Evolutionary conservation across 1,140 invertebrate genomes (phyloP).

Genomic region (Drosophila eugracilis): DNA sequence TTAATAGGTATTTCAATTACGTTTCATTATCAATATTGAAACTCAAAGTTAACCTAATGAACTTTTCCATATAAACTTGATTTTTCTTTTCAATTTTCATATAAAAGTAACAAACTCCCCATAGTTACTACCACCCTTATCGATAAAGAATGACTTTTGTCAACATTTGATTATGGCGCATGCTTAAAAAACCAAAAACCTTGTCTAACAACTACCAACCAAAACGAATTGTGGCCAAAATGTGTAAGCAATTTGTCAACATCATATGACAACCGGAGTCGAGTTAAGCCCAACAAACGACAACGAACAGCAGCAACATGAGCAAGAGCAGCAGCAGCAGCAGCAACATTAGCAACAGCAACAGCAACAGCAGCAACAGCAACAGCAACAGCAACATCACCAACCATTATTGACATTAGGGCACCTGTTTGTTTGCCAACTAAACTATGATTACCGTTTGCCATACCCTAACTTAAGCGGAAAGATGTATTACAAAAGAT

Average conservation of each 20-base stretch:
- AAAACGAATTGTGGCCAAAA: slow-evolving; percentile 70
- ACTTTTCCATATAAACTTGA: no score
- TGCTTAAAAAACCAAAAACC: slow-evolving; percentile 39
- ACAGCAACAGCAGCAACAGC: no score
- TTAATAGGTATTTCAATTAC: no score
- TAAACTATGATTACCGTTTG: slow-evolving; percentile 78
- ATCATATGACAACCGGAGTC: slow-evolving; percentile 67
- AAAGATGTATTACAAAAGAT: no score
- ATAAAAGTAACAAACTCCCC: no score
- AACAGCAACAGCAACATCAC: slow-evolving; percentile 50
- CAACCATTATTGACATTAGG: slow-evolving; percentile 80
- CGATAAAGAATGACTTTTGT: slow-evolving; percentile 26
- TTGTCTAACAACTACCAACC: slow-evolving; percentile 46
- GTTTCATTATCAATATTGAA: no score
- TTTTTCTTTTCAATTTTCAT: no score
- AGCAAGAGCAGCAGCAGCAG: slow-evolving; percentile 24
- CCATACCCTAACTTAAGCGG: slow-evolving; percentile 25
- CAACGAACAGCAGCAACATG: slow-evolving; percentile 20
- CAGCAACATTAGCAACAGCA: slow-evolving; percentile 24
- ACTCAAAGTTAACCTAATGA: no score
- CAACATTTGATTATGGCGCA: slow-evolving; percentile 68
- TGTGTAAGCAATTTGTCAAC: slow-evolving; percentile 80
- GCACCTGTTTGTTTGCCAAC: slow-evolving; percentile 79
- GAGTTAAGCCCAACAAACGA: slow-evolving; percentile 36
- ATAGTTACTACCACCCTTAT: no score